These are phyloP conservation scores for Drosophila sordidapex DNA, from an alignment of 2,888 invertebrate species.

Conservation along the genomic window DNA sequence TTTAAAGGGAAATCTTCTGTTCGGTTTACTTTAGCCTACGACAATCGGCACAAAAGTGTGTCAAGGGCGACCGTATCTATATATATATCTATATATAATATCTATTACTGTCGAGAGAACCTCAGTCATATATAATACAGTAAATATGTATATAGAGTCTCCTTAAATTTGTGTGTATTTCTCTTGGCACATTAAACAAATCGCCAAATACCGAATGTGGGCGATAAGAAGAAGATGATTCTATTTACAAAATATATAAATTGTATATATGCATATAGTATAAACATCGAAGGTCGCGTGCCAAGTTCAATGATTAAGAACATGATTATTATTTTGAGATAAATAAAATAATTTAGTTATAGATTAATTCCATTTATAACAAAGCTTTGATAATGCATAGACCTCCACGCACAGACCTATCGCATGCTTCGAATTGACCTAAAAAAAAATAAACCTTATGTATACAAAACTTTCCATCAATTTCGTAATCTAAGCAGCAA, in stretches of 20 bases:
- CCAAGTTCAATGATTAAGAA: conserved; percentile 59
- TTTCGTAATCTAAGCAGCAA: conserved; percentile 54
- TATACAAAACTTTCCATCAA: conserved; percentile 63
- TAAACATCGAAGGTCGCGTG: conserved; percentile 51
- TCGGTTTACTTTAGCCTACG: neutral
- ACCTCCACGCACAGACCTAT: neutral
- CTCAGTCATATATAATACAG: conserved; percentile 7
- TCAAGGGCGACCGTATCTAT: conserved; percentile 45
- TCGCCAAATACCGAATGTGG: conserved; percentile 24
- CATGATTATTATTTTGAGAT: neutral
- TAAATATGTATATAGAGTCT: conserved; percentile 12
- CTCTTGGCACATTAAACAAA: conserved; percentile 42
- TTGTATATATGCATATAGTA: neutral
- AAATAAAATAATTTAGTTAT: neutral
- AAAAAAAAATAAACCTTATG: conserved; percentile 27
- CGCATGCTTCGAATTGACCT: conserved; percentile 47
- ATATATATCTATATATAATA: conserved; percentile 5
- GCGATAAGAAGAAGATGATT: conserved; percentile 25
- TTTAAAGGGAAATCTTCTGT: neutral
- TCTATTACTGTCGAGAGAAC: conserved; percentile 11
- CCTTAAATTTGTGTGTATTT: conserved; percentile 6
- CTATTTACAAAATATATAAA: conserved; percentile 36
- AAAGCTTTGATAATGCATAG: neutral
- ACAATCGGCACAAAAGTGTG: conserved; percentile 27
- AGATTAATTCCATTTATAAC: neutral